Conservation (phyloP, 2,797 vertebrate genomes). For the Scleropages formosus region DNA sequence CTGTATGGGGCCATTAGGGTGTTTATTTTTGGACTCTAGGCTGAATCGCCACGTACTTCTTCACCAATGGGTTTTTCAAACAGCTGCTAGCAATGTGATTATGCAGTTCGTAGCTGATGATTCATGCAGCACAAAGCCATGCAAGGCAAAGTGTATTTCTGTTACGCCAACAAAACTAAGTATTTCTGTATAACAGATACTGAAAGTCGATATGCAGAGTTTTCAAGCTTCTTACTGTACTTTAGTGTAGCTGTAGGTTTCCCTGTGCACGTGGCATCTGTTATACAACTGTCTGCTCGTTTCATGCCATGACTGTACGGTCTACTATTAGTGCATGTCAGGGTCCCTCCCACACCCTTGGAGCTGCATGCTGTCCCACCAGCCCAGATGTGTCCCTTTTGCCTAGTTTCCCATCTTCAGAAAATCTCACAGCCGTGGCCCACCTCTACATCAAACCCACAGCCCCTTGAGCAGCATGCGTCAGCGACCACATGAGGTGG, state of each 20-base stretch:
- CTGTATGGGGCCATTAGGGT: too few relatives aligned
- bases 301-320: neutral
- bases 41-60: too few relatives aligned
- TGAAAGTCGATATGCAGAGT: too few relatives aligned
- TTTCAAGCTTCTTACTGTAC: neutral
- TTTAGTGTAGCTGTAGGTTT: neutral
- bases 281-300: too few relatives aligned
- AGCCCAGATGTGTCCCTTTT: neutral
- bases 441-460: neutral
- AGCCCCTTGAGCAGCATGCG: neutral
- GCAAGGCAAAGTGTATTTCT: too few relatives aligned
- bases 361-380: neutral
- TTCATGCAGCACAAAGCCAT: too few relatives aligned
- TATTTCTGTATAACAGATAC: too few relatives aligned
- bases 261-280: neutral
- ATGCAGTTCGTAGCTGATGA: too few relatives aligned
- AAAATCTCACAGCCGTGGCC: neutral
- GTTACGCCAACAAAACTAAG: too few relatives aligned
- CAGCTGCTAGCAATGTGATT: too few relatives aligned
- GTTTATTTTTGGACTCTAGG: too few relatives aligned
- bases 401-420: neutral
- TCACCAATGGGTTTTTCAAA: too few relatives aligned
- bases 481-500: conserved; percentile 9
- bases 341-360: neutral
- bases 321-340: neutral